Conservation (phyloP, 2,797 vertebrate genomes). For the Neostethus bicornis region DNA sequence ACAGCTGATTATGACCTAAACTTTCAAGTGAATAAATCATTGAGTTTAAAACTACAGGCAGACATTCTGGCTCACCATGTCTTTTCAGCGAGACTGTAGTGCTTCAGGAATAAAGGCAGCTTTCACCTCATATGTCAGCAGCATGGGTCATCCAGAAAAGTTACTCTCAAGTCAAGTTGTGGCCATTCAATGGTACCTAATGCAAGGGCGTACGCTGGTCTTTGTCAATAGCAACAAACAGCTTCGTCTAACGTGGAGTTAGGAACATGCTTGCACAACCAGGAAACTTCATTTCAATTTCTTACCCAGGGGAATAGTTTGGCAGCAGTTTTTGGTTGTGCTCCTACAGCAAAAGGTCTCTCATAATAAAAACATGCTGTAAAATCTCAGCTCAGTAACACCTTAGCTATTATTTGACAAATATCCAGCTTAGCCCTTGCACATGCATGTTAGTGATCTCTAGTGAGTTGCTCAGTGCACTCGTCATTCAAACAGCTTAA, state of each 20-base stretch:
- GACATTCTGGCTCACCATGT: conserved; percentile 68
- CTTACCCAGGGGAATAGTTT: conserved; percentile 12
- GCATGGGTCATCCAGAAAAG: conserved; percentile 82
- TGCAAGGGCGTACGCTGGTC: conserved; percentile 78
- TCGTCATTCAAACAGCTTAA: conserved; percentile 77
- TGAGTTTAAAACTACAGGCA: conserved; percentile 39
- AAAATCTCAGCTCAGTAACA: conserved; percentile 52
- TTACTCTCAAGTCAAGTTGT: conserved; percentile 86
- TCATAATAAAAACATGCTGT: conserved; percentile 59
- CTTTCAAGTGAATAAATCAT: conserved; percentile 30
- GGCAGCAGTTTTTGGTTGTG: conserved; percentile 18
- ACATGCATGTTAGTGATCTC: conserved; percentile 85
- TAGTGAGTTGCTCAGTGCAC: conserved; percentile 79
- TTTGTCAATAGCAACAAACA: conserved; percentile 74
- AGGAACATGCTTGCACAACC: conserved; percentile 59
- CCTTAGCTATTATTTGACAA: conserved; percentile 70
- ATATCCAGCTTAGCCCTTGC: conserved; percentile 79
- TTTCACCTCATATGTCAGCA: conserved; percentile 69
- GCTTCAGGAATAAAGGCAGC: conserved; percentile 43
- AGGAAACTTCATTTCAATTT: conserved; percentile 19
- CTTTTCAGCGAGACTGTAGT: conserved; percentile 57
- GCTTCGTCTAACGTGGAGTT: conserved; percentile 58
- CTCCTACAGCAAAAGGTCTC: conserved; percentile 18
- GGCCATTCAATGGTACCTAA: conserved; percentile 84
- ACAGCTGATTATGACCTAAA: neutral